Evolutionary conservation across 1,140 invertebrate genomes (phyloP).

Genomic region (Drosophila lacteicornis): DNA sequence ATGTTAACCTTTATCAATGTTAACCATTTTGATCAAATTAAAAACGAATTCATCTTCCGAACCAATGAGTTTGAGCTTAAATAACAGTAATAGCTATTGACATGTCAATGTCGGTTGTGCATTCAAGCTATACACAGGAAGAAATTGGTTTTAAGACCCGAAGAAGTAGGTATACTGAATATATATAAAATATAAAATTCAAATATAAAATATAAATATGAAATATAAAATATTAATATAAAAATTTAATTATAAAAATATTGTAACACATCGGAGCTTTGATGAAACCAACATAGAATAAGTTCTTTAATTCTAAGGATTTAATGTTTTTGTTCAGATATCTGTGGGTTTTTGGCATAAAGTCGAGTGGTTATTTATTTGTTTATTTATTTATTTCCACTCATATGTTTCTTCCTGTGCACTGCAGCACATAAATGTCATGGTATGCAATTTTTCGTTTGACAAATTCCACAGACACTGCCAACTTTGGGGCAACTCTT

Average conservation of each 20-base stretch:
- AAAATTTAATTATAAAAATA: no score
- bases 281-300: no score
- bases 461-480: background rate
- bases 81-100: background rate
- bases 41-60: background rate
- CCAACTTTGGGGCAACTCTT: background rate
- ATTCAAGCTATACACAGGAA: background rate
- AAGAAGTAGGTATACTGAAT: background rate
- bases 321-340: no score
- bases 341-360: no score
- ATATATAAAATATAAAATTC: background rate
- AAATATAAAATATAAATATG: no score
- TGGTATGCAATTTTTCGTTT: background rate
- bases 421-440: background rate
- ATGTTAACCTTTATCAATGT: background rate
- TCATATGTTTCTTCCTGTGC: background rate
- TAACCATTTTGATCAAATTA: background rate
- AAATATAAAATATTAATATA: no score
- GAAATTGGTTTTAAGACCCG: background rate
- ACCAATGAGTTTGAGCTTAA: constrained; percentile 1
- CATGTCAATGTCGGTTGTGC: background rate
- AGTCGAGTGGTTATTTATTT: no score
- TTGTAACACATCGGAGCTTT: no score
- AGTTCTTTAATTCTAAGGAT: no score
- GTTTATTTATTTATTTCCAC: background rate